A percentile compares a stretch with the other conserved stretches of the same genome.
These are phyloP conservation scores for Thunnus albacares DNA, from an alignment of 2,797 vertebrate genomes.

Conservation along the genomic window DNA sequence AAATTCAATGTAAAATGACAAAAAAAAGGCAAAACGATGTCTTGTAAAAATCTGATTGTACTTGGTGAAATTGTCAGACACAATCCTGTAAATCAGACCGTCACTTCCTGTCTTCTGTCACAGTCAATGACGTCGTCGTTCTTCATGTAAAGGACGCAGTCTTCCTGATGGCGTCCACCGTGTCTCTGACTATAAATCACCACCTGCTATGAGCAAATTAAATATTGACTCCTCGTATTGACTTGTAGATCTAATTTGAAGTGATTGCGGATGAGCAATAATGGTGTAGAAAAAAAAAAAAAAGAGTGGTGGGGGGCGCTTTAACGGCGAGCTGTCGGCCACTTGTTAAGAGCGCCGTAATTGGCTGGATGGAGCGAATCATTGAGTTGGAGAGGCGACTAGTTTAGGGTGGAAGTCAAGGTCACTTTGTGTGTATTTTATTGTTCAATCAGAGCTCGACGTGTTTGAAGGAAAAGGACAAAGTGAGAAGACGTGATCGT, in stretches of 20 bases:
- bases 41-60: too few species aligned
- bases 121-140: neutral
- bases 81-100: too few species aligned
- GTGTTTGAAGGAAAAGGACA: neutral
- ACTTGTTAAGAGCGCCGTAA: slow-evolving; percentile 77
- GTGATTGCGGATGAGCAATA: slow-evolving; percentile 83
- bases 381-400: slow-evolving; percentile 49
- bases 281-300: slow-evolving; percentile 73
- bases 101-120: too few species aligned
- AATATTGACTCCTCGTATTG: slow-evolving; percentile 89
- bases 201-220: slow-evolving; percentile 89
- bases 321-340: slow-evolving; percentile 69
- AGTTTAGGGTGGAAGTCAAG: slow-evolving; percentile 12
- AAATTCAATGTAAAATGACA: too few species aligned
- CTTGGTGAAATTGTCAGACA: too few species aligned
- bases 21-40: too few species aligned
- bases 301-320: slow-evolving; percentile 62
- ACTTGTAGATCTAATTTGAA: slow-evolving; percentile 89
- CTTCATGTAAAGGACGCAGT: too few species aligned
- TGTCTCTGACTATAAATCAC: slow-evolving; percentile 69
- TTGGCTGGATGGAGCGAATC: slow-evolving; percentile 76
- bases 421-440: neutral
- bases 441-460: too few species aligned
- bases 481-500: neutral
- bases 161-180: slow-evolving; percentile 13